A percentile compares a stretch with the other conserved stretches of the same genome.
These are phyloP conservation scores for Trissolcus japonicus DNA, from an alignment of 2,888 invertebrate species.

Conservation along the genomic window DNA sequence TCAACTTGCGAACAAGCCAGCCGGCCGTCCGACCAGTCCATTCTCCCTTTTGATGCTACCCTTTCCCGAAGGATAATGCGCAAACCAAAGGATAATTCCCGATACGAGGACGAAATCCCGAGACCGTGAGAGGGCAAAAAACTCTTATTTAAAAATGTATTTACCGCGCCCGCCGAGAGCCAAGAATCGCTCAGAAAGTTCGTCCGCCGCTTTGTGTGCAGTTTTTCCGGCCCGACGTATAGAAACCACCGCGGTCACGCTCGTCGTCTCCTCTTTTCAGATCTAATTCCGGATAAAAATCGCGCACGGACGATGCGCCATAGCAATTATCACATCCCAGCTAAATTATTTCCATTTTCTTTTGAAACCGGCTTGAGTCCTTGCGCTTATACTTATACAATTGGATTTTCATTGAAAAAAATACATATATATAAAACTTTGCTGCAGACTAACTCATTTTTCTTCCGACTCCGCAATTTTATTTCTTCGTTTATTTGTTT, in stretches of 20 bases:
- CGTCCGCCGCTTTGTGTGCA: conserved; percentile 35
- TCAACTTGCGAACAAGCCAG: conserved; percentile 60
- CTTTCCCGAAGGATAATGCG: conserved; percentile 72
- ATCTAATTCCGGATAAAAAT: conserved; percentile 43
- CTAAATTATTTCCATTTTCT: conserved; percentile 52
- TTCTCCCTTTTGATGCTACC: conserved; percentile 71
- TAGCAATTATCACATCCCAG: conserved; percentile 62
- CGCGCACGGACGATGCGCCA: conserved; percentile 56
- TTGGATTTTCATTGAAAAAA: too few species aligned
- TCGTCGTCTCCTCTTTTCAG: conserved; percentile 12
- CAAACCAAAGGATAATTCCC: conserved; percentile 76
- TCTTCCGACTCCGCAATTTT: too few species aligned
- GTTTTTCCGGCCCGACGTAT: conserved; percentile 16
- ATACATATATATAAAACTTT: too few species aligned
- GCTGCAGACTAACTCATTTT: too few species aligned
- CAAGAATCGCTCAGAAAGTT: conserved; percentile 57
- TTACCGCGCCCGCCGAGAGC: conserved; percentile 71
- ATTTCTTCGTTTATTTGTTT: too few species aligned
- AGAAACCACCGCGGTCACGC: conserved; percentile 4
- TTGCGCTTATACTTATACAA: too few species aligned
- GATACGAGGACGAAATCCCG: conserved; percentile 74
- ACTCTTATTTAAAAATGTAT: conserved; percentile 76
- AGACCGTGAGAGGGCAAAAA: conserved; percentile 67
- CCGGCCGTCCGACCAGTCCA: conserved; percentile 52
- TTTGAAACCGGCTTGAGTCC: conserved; percentile 15